Evolutionary conservation across 2,797 vertebrate genomes (phyloP).

Genomic region (Onychomys arenicola): DNA sequence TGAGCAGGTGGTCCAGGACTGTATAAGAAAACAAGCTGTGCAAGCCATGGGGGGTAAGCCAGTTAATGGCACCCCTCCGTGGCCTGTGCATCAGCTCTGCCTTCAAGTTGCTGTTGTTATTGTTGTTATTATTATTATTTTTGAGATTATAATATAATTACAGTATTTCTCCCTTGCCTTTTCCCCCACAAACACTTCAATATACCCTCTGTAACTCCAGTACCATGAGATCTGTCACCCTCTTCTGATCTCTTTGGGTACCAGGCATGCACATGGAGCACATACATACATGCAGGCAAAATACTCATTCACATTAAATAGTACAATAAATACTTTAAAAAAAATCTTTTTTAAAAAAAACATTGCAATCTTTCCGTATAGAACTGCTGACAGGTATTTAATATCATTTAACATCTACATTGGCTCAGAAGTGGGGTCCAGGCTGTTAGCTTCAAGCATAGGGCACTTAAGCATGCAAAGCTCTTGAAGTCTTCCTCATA

Average conservation of each 20-base stretch:
- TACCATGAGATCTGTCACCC: background rate
- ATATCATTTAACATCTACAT: background rate
- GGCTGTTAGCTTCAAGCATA: background rate
- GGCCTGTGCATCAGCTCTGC: no score
- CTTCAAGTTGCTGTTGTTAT: background rate
- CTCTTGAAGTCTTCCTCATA: accelerated
- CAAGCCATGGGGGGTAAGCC: background rate
- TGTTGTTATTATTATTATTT: background rate
- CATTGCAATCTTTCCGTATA: background rate
- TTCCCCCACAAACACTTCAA: background rate
- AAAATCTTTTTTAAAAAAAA: background rate
- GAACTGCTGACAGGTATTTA: background rate
- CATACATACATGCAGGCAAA: background rate
- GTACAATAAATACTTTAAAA: background rate
- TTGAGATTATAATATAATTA: background rate
- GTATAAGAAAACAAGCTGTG: background rate
- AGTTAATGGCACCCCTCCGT: background rate
- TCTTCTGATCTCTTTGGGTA: background rate
- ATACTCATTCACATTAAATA: background rate
- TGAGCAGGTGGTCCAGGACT: background rate
- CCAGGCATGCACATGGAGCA: background rate
- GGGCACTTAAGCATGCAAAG: accelerated
- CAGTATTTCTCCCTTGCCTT: background rate
- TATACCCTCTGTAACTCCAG: background rate
- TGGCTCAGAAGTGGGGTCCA: background rate